A percentile compares a stretch with the other conserved stretches of the same genome.
Evolutionary conservation across 2,888 invertebrate species (phyloP).

Genomic region (Phaedon cochleariae): DNA sequence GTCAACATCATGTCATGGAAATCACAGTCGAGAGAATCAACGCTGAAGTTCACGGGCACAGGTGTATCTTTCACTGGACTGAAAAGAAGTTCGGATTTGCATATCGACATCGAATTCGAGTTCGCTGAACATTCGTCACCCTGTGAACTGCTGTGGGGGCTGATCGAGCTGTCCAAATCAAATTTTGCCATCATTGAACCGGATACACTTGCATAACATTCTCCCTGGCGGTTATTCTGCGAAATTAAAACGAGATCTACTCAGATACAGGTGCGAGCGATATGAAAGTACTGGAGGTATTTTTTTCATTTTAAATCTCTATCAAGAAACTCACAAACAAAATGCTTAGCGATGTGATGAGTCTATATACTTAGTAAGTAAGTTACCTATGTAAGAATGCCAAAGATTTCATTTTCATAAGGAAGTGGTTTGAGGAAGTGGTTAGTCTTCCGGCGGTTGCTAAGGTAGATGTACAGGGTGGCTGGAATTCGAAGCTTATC

Average conservation of each 20-base stretch:
- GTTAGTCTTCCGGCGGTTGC: too few relatives aligned
- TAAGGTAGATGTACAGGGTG: too few relatives aligned
- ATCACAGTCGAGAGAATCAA: constrained; percentile 91
- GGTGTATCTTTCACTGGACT: constrained; percentile 88
- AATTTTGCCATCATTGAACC: constrained; percentile 84
- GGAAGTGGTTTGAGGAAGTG: too few relatives aligned
- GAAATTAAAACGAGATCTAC: constrained; percentile 53
- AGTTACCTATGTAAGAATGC: too few relatives aligned
- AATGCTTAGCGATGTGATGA: too few relatives aligned
- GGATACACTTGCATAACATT: constrained; percentile 84
- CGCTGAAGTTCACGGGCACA: constrained; percentile 80
- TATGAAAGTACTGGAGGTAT: too few relatives aligned
- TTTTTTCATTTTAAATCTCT: neutral
- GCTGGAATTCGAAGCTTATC: too few relatives aligned
- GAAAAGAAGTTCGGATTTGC: constrained; percentile 90
- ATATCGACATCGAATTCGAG: constrained; percentile 86
- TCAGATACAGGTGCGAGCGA: constrained; percentile 6
- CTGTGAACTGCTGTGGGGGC: constrained; percentile 78
- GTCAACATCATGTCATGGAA: constrained; percentile 87
- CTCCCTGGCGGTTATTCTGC: constrained; percentile 79
- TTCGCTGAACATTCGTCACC: constrained; percentile 79
- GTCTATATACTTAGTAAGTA: too few relatives aligned
- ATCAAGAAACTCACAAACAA: too few relatives aligned
- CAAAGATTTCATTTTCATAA: too few relatives aligned
- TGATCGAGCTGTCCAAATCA: constrained; percentile 79